phyloP scores from a whole-genome alignment of 2,888 invertebrate species.

The Cosmorhoe ocellata region DNA sequence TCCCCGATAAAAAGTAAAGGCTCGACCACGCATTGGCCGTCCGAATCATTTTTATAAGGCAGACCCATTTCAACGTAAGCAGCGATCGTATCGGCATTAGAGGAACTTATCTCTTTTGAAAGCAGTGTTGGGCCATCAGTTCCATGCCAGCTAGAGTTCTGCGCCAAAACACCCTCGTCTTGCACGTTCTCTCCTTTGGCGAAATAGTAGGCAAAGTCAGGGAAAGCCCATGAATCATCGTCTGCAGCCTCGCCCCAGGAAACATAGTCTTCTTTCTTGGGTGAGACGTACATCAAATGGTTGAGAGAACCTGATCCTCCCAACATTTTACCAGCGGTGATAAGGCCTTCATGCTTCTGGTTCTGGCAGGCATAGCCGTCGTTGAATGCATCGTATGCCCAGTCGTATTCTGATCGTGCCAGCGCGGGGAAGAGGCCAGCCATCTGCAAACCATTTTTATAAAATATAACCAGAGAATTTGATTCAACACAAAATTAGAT shows the following conservation, averaged over 20 bases:
- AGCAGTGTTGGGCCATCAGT: constrained; percentile 3
- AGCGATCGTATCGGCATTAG: neutral
- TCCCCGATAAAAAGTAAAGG: constrained; percentile 5
- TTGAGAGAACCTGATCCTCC: constrained; percentile 50
- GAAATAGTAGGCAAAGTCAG: constrained; percentile 42
- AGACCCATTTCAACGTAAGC: constrained; percentile 5
- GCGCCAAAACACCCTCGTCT: neutral
- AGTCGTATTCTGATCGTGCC: too few relatives aligned
- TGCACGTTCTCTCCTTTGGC: constrained; percentile 31
- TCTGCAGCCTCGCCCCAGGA: constrained; percentile 38
- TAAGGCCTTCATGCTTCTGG: constrained; percentile 22
- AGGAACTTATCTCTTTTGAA: neutral
- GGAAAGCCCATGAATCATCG: constrained; percentile 43
- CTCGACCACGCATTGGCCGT: neutral
- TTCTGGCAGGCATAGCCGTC: constrained; percentile 31
- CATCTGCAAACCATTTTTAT: too few relatives aligned
- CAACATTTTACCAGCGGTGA: constrained; percentile 48
- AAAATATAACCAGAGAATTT: too few relatives aligned
- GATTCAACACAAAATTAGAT: too few relatives aligned
- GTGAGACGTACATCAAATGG: constrained; percentile 42
- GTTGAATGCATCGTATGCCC: too few relatives aligned
- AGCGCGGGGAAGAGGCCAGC: too few relatives aligned
- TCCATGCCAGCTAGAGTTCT: constrained; percentile 9
- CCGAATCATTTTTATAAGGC: neutral
- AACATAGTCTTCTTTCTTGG: constrained; percentile 41